These are phyloP conservation scores for Lepidocolaptes lacrymiger DNA, from an alignment of 2,797 vertebrate species.

Conservation along the genomic window DNA sequence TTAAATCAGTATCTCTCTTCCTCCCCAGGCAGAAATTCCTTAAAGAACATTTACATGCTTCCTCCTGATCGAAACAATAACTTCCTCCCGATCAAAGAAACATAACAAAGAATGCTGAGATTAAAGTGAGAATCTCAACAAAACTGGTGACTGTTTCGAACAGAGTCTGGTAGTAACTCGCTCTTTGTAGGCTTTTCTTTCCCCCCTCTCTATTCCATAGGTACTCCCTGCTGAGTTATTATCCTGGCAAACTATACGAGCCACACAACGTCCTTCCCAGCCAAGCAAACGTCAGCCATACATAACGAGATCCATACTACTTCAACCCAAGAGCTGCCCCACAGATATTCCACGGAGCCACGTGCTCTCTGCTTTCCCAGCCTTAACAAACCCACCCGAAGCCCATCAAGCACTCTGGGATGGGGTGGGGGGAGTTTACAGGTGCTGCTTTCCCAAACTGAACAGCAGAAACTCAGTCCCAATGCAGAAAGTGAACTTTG, in stretches of 20 bases:
- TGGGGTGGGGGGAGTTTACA: not conserved
- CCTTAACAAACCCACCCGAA: not conserved
- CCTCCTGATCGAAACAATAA: not conserved
- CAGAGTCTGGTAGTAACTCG: not conserved
- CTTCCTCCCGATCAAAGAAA: not conserved
- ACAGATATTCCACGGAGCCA: rapidly evolving
- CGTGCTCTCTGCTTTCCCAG: not conserved
- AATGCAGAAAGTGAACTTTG: rapidly evolving
- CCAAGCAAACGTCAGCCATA: not conserved
- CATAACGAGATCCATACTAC: rapidly evolving
- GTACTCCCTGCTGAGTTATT: not conserved
- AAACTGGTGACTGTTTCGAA: not conserved
- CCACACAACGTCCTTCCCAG: not conserved
- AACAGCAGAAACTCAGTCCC: not conserved
- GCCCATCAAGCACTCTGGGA: rapidly evolving
- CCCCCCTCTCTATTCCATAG: not conserved
- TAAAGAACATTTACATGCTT: not conserved
- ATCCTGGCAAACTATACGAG: not conserved
- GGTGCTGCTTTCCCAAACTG: not conserved
- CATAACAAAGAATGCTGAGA: not conserved
- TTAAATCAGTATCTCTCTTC: not conserved
- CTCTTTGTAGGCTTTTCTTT: not conserved
- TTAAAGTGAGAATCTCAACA: not conserved
- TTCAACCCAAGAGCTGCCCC: not conserved
- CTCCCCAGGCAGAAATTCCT: not conserved